Conservation (phyloP, 2,113 vertebrate species). For the Antechinus flavipes region DNA sequence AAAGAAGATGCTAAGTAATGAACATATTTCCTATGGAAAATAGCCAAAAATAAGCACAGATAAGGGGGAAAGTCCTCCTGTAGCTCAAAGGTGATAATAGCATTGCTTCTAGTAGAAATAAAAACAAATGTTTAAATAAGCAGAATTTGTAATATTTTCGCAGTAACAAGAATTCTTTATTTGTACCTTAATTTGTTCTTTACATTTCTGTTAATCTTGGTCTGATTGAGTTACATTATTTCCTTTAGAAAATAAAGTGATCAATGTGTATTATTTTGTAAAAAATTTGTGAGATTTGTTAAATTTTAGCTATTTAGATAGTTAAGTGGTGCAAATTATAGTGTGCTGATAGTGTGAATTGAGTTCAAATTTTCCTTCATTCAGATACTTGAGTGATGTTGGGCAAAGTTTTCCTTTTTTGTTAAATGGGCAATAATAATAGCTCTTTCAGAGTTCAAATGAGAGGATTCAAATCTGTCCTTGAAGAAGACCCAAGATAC, state of each 20-base stretch:
- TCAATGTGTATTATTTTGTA: neutral
- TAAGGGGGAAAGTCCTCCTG: slow-evolving; percentile 3
- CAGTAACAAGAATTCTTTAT: slow-evolving; percentile 5
- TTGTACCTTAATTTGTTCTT: slow-evolving; percentile 21
- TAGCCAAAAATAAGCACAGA: neutral
- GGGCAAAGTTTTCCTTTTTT: neutral
- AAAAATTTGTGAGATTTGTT: neutral
- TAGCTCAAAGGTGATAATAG: neutral
- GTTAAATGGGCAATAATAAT: neutral
- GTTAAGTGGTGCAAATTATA: neutral
- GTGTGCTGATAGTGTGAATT: neutral
- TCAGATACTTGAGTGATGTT: neutral
- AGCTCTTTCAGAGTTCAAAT: neutral
- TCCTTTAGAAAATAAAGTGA: neutral
- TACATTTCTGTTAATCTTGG: slow-evolving; percentile 31
- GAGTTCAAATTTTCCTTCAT: neutral
- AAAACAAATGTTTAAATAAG: slow-evolving; percentile 60
- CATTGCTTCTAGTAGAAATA: slow-evolving; percentile 32
- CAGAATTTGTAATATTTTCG: slow-evolving; percentile 28
- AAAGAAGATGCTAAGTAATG: slow-evolving; percentile 44
- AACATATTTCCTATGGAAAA: slow-evolving; percentile 52
- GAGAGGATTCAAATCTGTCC: neutral
- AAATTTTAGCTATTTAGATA: neutral
- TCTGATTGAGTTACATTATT: neutral
- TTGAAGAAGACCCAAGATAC: neutral